These are phyloP conservation scores for Phyllopteryx taeniolatus DNA, from an alignment of 2,113 vertebrate genomes.

Conservation along the genomic window DNA sequence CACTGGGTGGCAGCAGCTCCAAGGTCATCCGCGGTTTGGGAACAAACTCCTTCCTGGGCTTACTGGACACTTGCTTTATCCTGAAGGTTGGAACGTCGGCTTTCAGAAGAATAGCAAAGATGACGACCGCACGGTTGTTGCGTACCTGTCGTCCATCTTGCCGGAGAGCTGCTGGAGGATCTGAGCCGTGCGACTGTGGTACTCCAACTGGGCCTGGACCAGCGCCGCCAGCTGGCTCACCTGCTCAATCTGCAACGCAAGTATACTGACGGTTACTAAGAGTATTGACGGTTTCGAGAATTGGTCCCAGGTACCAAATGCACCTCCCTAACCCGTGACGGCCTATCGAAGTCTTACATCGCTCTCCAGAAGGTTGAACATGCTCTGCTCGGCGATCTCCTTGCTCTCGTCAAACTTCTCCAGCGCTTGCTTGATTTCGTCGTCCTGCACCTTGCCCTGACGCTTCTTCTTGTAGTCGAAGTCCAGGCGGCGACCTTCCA, in stretches of 20 bases:
- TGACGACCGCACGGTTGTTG: neutral
- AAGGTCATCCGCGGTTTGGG: constrained; percentile 91
- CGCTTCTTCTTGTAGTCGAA: constrained; percentile 99
- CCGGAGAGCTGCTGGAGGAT: constrained; percentile 88
- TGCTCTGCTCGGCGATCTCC: constrained; percentile 96
- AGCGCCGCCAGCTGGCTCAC: constrained; percentile 94
- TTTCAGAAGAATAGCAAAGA: neutral
- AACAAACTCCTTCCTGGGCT: constrained; percentile 86
- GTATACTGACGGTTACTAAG: constrained; percentile 21
- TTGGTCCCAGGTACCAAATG: no score
- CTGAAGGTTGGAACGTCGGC: constrained; percentile 53
- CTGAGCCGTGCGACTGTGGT: constrained; percentile 87
- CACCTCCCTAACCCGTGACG: neutral
- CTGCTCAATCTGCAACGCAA: constrained; percentile 84
- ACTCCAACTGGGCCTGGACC: constrained; percentile 92
- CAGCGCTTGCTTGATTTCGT: constrained; percentile 90
- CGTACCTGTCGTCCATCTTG: constrained; percentile 88
- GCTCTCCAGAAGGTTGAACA: constrained; percentile 97
- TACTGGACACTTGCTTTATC: constrained; percentile 88
- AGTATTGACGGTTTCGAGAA: no score
- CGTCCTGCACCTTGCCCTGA: constrained; percentile 89
- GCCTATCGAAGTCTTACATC: constrained; percentile 77
- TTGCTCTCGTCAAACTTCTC: constrained; percentile 98
- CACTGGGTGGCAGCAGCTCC: constrained; percentile 80
- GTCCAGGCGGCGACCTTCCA: constrained; percentile 92